Conservation (phyloP, 2,113 vertebrate species). For the Thomomys bottae region DNA sequence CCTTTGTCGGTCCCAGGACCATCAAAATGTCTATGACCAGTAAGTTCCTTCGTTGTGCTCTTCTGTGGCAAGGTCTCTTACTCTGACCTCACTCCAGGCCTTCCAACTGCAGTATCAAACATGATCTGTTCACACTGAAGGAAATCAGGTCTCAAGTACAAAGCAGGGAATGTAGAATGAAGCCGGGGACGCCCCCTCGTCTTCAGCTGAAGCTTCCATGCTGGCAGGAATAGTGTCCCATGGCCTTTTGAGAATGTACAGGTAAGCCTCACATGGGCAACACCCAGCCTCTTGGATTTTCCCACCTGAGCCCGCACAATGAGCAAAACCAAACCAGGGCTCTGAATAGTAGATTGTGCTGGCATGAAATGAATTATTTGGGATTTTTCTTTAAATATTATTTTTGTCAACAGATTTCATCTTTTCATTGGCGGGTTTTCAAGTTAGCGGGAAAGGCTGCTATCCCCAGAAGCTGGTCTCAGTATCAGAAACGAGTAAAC, state of each 20-base stretch:
- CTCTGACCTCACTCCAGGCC: constrained; percentile 25
- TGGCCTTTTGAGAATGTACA: constrained; percentile 58
- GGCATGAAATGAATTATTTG: constrained; percentile 63
- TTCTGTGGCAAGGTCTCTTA: background rate
- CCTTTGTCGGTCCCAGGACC: background rate
- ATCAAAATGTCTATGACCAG: background rate
- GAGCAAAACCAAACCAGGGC: constrained; percentile 37
- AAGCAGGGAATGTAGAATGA: constrained; percentile 3
- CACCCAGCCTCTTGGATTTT: constrained; percentile 50
- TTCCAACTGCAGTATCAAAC: background rate
- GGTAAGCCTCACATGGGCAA: constrained; percentile 62
- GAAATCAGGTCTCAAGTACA: background rate
- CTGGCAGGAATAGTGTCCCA: background rate
- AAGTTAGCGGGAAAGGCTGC: constrained; percentile 53
- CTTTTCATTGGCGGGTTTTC: background rate
- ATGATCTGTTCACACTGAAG: background rate
- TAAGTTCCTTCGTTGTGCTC: background rate
- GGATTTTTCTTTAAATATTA: constrained; percentile 66
- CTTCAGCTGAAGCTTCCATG: constrained; percentile 44
- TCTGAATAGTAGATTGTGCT: constrained; percentile 68
- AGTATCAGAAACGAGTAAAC: background rate
- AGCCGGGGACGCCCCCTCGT: background rate
- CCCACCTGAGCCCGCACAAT: constrained; percentile 56
- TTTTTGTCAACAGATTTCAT: constrained; percentile 58
- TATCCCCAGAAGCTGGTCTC: background rate